phyloP scores from a whole-genome alignment of 2,113 vertebrate species.

The Mirza zaza region DNA sequence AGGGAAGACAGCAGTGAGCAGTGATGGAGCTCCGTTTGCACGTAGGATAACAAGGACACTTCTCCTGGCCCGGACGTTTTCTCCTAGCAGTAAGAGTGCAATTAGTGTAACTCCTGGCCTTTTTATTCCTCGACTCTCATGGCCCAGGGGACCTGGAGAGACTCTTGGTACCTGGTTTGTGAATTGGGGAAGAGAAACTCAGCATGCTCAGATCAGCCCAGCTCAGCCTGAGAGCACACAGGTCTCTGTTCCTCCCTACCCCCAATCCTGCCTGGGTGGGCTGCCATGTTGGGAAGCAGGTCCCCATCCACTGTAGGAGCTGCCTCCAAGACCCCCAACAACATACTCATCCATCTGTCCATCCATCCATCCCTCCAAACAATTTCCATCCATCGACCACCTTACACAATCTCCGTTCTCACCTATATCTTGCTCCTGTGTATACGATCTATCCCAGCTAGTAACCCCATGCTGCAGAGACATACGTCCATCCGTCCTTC shows the following conservation, averaged over 20 bases:
- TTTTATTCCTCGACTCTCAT: background rate
- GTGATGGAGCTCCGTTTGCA: accelerated
- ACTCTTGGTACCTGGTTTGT: background rate
- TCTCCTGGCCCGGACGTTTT: background rate
- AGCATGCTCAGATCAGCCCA: background rate
- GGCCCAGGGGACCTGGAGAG: background rate
- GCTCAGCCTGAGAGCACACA: background rate
- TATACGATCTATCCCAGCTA: background rate
- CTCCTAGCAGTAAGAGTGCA: background rate
- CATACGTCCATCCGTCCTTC: background rate
- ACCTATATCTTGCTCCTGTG: background rate
- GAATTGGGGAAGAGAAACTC: background rate
- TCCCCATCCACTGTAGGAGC: no score
- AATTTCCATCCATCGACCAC: background rate
- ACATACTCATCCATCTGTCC: background rate
- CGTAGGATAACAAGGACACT: background rate
- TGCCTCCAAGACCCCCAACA: background rate
- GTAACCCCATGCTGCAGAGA: background rate
- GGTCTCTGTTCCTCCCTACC: background rate
- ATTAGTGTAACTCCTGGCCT: background rate
- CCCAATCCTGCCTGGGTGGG: background rate
- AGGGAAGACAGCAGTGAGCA: no score
- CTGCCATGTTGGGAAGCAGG: background rate
- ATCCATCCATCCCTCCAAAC: background rate
- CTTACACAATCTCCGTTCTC: background rate